Evolutionary conservation across 2,888 invertebrate genomes (phyloP).

Genomic region (Mythimna albipuncta): DNA sequence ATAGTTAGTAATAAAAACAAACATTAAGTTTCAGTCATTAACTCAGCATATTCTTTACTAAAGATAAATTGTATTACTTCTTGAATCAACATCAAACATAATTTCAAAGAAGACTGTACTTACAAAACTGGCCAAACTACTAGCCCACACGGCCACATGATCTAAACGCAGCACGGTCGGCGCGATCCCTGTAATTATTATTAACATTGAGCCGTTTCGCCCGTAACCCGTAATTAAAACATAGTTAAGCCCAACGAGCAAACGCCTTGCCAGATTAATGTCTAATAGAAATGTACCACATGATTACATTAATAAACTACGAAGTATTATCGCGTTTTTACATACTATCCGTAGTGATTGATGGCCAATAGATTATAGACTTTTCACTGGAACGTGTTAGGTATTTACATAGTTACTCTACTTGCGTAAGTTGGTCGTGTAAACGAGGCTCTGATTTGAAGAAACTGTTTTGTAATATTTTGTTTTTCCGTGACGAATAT

Average conservation of each 20-base stretch:
- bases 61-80: too few relatives aligned
- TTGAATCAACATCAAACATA: background rate
- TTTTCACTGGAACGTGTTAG: slow-evolving; percentile 52
- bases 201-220: slow-evolving; percentile 80
- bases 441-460: slow-evolving; percentile 39
- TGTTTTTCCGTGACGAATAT: background rate
- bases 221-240: slow-evolving; percentile 87
- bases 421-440: slow-evolving; percentile 24
- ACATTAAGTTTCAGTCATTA: too few relatives aligned
- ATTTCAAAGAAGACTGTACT: background rate
- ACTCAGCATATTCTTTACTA: too few relatives aligned
- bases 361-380: slow-evolving; percentile 70
- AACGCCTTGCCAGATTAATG: slow-evolving; percentile 83
- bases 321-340: slow-evolving; percentile 74
- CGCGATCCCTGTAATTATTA: slow-evolving; percentile 83
- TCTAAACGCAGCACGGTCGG: slow-evolving; percentile 75
- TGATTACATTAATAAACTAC: slow-evolving; percentile 81
- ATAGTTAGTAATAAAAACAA: too few relatives aligned
- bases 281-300: slow-evolving; percentile 88
- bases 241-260: slow-evolving; percentile 83
- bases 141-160: slow-evolving; percentile 32
- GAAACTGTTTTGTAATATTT: background rate
- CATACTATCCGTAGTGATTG: slow-evolving; percentile 73
- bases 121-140: slow-evolving; percentile 42
- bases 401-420: slow-evolving; percentile 52